Evolutionary conservation across 2,797 vertebrate species (phyloP).

Genomic region (Crocidura indochinensis): DNA sequence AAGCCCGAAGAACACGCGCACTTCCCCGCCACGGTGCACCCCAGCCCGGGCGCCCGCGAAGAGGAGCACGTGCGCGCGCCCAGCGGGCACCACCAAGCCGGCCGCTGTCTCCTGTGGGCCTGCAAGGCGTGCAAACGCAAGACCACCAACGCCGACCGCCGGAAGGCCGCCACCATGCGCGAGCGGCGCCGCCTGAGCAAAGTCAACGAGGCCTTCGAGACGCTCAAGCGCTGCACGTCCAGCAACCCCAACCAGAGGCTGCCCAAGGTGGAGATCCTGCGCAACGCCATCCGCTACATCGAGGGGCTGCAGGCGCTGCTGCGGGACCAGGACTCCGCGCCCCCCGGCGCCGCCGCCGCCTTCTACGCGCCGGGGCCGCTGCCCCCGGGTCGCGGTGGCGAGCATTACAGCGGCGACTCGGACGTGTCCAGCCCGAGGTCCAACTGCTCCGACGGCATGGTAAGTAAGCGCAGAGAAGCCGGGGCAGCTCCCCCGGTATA

Average conservation of each 20-base stretch:
- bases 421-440: constrained; percentile 98
- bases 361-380: constrained; percentile 91
- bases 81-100: constrained; percentile 95
- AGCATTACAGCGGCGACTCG: constrained; percentile 97
- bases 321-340: constrained; percentile 93
- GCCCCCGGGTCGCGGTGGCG: constrained; percentile 88
- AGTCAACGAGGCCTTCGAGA: constrained; percentile 98
- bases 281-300: constrained; percentile 99
- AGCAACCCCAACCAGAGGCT: constrained; percentile 98
- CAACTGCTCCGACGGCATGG: constrained; percentile 99
- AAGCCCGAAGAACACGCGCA: constrained; percentile 93
- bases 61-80: constrained; percentile 96
- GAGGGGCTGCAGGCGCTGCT: constrained; percentile 97
- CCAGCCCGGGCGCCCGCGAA: constrained; percentile 91
- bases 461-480: constrained; percentile 88
- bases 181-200: constrained; percentile 97
- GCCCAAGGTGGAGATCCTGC: constrained; percentile 98
- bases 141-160: constrained; percentile 97
- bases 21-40: constrained; percentile 84
- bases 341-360: constrained; percentile 77
- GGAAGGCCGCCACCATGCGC: constrained; percentile 97
- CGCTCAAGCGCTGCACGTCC: constrained; percentile 97
- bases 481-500: not conserved
- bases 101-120: constrained; percentile 98
- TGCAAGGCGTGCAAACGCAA: constrained; percentile 99